phyloP scores from a whole-genome alignment of 2,113 vertebrate genomes.

The Syngnathoides biaculeatus region DNA sequence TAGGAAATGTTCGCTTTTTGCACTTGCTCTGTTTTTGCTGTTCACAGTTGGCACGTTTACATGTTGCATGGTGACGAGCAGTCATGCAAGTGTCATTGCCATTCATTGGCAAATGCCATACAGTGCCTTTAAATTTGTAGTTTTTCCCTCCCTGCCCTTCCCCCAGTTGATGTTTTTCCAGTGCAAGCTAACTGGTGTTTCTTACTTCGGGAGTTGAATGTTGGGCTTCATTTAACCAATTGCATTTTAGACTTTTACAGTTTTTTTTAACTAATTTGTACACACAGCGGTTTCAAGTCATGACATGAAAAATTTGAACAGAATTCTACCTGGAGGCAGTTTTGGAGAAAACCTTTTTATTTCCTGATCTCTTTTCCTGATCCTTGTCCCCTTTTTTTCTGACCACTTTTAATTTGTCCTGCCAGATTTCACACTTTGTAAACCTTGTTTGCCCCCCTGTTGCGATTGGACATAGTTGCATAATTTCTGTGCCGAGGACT shows the following conservation, averaged over 20 bases:
- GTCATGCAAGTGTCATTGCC: slow-evolving; percentile 85
- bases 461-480: slow-evolving; percentile 70
- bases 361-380: too few species aligned
- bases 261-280: slow-evolving; percentile 99
- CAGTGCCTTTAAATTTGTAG: slow-evolving; percentile 95
- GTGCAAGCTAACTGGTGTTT: slow-evolving; percentile 89
- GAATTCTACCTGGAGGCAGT: slow-evolving; percentile 89
- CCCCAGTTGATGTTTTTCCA: slow-evolving; percentile 84
- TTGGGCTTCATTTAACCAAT: slow-evolving; percentile 98
- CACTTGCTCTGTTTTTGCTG: slow-evolving; percentile 97
- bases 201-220: slow-evolving; percentile 95
- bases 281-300: slow-evolving; percentile 98
- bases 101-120: slow-evolving; percentile 91
- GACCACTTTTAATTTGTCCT: slow-evolving; percentile 60
- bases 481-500: slow-evolving; percentile 97
- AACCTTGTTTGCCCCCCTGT: slow-evolving; percentile 62
- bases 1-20: slow-evolving; percentile 91
- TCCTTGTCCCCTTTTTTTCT: slow-evolving; percentile 80
- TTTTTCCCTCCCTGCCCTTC: slow-evolving; percentile 57
- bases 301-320: slow-evolving; percentile 74
- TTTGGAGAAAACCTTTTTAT: slow-evolving; percentile 78
- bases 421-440: slow-evolving; percentile 69
- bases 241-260: slow-evolving; percentile 99
- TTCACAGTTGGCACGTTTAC: slow-evolving; percentile 87
- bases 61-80: slow-evolving; percentile 87